Evolutionary conservation across 2,797 vertebrate species (phyloP).

Genomic region (Notoglanidium macrostoma): DNA sequence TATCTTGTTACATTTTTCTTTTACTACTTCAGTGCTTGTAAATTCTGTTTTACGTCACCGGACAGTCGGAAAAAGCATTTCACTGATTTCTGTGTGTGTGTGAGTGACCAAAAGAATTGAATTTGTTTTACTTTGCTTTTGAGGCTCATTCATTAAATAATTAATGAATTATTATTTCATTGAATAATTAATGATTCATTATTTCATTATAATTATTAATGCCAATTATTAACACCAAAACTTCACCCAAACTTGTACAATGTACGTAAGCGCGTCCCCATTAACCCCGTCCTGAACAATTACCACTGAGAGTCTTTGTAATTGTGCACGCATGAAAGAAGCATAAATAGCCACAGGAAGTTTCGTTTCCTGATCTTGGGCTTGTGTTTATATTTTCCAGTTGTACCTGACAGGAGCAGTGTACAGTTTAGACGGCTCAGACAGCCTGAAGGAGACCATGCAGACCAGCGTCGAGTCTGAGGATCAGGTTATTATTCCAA

Average conservation of each 20-base stretch:
- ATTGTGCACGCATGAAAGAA: background rate
- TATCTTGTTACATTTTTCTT: background rate
- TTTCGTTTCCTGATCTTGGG: background rate
- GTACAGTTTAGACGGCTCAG: slow-evolving; percentile 93
- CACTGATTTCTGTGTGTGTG: background rate
- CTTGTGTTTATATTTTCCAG: slow-evolving; percentile 64
- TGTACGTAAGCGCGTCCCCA: background rate
- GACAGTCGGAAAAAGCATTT: background rate
- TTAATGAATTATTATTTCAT: no score
- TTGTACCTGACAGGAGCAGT: slow-evolving; percentile 94
- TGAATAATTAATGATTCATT: no score
- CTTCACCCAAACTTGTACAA: background rate
- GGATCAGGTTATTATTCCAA: slow-evolving; percentile 54
- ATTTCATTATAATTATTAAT: background rate
- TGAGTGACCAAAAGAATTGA: background rate
- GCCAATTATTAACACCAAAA: background rate
- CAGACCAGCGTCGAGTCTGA: slow-evolving; percentile 74
- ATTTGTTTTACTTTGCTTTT: background rate
- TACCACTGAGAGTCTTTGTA: background rate
- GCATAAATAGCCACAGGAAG: background rate
- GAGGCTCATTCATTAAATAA: no score
- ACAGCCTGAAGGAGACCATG: slow-evolving; percentile 95
- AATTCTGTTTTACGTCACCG: background rate
- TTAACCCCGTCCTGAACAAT: background rate
- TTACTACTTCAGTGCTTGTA: background rate